Evolutionary conservation across 2,797 vertebrate genomes (phyloP), one percentile per base, ranked within the genome.

Genomic region (Graptemys geographica): DNA sequence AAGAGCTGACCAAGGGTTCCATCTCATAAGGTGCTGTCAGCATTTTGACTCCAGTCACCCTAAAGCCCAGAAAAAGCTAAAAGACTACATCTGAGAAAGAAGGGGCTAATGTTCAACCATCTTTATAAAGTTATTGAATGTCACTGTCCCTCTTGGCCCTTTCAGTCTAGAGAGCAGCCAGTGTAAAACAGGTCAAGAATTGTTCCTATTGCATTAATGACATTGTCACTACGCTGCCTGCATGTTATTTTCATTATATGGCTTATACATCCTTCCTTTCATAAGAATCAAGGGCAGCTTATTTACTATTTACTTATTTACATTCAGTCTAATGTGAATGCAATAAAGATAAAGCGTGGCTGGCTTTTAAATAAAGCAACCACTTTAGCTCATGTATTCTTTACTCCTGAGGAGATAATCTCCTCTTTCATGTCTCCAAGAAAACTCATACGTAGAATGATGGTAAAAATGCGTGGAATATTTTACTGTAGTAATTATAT

Each of bases 351-450:
- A 62, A 31, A 62, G n/a, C 2, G 8, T 31, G 44, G 23, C 28
- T 59, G 44, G 16, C n/a, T 74, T 89, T 53, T 88, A 92, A 86
- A 52, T 52, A 57, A 62, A 86, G 87, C 72, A 59, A 51, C 56
- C 51, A 56, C 81, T 82, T 82, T 41, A 80, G 12, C 37, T 59
- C 52, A 6, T 51, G 31, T 83, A 76, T 80, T 81, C 62, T n/a
- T 37, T 79, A 52, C 56, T 87, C 51, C 56, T 78, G 83, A 56
- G 72, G 79, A 72, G 59, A 59, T 57, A 89, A 79, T 49, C 41
- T 49, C 62, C 52, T 87, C 76, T 81, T 90, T 90, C 62, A 81
- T 55, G 62, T 84, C 53, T 59, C 81, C 55, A 76, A 55, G 76
- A 59, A 51, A 80, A 37, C 79, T 90, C 84, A 41, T 47, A 65